Evolutionary conservation across 2,797 vertebrate genomes (phyloP), one percentile per base, ranked within the genome.

Genomic region (Tenualosa thibaudeaui): DNA sequence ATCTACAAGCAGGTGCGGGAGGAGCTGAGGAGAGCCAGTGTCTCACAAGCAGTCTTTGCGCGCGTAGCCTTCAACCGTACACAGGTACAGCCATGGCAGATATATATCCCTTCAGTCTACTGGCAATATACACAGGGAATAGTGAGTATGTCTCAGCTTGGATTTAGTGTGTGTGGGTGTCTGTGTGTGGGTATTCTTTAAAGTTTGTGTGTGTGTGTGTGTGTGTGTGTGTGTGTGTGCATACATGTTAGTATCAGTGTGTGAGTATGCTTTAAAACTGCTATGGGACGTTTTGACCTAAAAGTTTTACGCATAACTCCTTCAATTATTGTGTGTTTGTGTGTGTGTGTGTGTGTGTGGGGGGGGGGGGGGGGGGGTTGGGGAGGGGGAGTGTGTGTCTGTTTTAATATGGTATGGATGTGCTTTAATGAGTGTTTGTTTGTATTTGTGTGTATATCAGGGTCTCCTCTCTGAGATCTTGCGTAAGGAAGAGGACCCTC

Each of bases 1-100:
- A 99, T 99, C 94, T 99, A 99, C 94, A 98, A 99, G 96, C 98
- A 97, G 94, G 98, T 98, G 90, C 96, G 98, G 91, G 97, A 99
- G 86, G 98, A 99, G 93, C 93, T 98, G 92, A 98, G 98, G 95
- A 96, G 98, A 92, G 98, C 98, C 91, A 99, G 98, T 78, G 97
- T 99, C 87, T 99, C 98, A 84, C 98, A 99, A 95, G 98, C 98
- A 85, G 98, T 99, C 90, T 99, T 99, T 91, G 98, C 98, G 88
- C 96, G 98, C 90, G 98, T 99, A 95, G 98, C 98, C 84, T 99
- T 99, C 95, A 99, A 99, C 93, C 97, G 98, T 88, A 99, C 98
- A 68, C 98, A 99, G 97, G 98, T 99, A 95, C 22, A 62, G n/a
- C 58, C 22, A 24, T 9, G 58, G 58, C 58, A 62, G 22, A 62